These are phyloP conservation scores for Pygmarrhopalites habei DNA, from an alignment of 1,140 invertebrate species.

Conservation along the genomic window DNA sequence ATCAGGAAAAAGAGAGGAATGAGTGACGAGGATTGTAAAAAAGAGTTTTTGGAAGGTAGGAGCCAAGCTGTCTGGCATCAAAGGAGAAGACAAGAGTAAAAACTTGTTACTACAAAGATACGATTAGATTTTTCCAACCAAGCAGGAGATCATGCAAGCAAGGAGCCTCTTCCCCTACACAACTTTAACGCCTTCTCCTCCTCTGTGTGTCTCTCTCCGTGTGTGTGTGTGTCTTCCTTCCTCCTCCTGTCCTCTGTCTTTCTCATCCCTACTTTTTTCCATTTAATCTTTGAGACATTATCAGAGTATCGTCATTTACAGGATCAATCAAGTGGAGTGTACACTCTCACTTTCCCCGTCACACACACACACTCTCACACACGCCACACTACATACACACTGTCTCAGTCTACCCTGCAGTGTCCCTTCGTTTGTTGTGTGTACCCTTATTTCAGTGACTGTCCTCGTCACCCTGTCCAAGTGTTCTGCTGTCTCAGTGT, in stretches of 20 bases:
- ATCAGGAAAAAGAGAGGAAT: too few species aligned
- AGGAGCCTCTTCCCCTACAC: too few species aligned
- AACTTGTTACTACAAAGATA: too few species aligned
- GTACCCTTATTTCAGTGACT: not conserved
- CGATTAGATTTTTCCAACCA: too few species aligned
- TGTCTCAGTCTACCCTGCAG: not conserved
- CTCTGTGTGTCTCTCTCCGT: not conserved
- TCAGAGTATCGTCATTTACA: not conserved
- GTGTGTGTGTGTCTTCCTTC: too few species aligned
- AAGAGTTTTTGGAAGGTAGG: too few species aligned
- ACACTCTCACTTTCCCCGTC: not conserved
- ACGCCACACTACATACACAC: not conserved
- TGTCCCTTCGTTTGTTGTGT: not conserved
- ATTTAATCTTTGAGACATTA: constrained; percentile 8
- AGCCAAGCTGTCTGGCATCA: too few species aligned
- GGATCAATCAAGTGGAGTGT: constrained; percentile 11
- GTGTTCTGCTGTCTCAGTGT: not conserved
- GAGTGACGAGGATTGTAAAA: too few species aligned
- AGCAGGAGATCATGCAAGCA: too few species aligned
- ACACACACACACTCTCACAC: not conserved
- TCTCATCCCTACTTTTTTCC: too few species aligned
- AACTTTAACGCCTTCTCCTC: constrained; percentile 3
- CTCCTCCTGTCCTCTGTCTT: too few species aligned
- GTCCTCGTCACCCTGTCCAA: not conserved
- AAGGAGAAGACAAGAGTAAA: too few species aligned